Base-by-base conservation (phyloP, 2,888 invertebrate species). In the Ariolimax columbianus region DNA sequence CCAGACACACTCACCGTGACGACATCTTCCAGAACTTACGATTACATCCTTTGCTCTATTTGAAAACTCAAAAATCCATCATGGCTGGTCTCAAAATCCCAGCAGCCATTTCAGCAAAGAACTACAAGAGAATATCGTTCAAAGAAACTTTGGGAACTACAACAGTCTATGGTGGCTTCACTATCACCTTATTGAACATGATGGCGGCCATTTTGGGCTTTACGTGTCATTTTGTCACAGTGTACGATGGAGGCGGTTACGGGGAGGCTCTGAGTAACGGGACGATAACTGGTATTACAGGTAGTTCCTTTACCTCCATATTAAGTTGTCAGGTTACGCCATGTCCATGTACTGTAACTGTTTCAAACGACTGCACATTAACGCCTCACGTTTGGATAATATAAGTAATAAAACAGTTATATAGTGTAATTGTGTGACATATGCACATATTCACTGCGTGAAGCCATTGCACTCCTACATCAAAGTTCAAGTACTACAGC, bases 241-340 rank as follows among this genome's bases (percentile, higher is more conserved):
- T 82, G 23, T 59, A 40, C 3, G 82, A 82, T 33, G 82, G 82
- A 14, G 59, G 75, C 4, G 51, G 38, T 4, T 82, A 82, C 33
- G 82, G 82, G 11, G 43, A 43, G 38, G 82, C 73, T 3, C 17
- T 47, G 17, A 30, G 17, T 38, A 75, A 82, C 36, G 82, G 82
- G 4, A 55, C 73, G 23, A 47, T 59, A 11, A 73, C 75, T 63
- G 82, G 82, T 23, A 75, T 82, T 0, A 82, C 82, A 75, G 82
- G 82, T 82, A 63, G 14, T n/a, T n/a, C n/a, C n/a, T n/a, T n/a
- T n/a, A n/a, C n/a, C n/a, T n/a, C n/a, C n/a, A n/a, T n/a, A n/a
- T n/a, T n/a, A n/a, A n/a, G n/a, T n/a, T n/a, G n/a, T n/a, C n/a
- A n/a, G n/a, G n/a, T n/a, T n/a, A n/a, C n/a, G n/a, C n/a, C n/a